phyloP scores from a whole-genome alignment of 2,888 invertebrate species.

The Drosophila antonietae region DNA sequence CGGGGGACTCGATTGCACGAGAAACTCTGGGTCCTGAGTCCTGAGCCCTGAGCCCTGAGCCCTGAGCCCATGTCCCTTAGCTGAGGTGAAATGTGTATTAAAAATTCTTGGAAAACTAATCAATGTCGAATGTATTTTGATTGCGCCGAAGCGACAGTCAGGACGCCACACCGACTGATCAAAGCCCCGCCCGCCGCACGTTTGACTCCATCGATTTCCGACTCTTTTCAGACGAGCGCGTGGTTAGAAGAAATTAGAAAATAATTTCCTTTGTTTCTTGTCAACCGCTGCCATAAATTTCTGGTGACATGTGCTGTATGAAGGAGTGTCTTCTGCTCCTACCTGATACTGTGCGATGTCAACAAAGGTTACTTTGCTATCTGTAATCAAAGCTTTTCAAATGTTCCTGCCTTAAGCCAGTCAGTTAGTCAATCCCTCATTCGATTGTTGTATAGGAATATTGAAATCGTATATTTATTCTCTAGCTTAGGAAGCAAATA shows the following conservation, averaged over 20 bases:
- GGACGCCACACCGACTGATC: conserved; percentile 46
- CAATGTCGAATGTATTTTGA: conserved; percentile 75
- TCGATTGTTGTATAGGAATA: background rate
- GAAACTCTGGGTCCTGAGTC: background rate
- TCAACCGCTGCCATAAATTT: conserved; percentile 68
- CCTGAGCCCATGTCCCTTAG: background rate
- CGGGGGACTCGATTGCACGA: background rate
- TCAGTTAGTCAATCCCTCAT: background rate
- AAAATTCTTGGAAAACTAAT: conserved; percentile 78
- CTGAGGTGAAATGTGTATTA: conserved; percentile 57
- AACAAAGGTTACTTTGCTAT: conserved; percentile 14
- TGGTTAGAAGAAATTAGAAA: conserved; percentile 72
- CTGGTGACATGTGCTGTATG: conserved; percentile 20
- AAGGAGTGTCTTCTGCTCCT: conserved; percentile 29
- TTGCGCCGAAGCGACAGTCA: conserved; percentile 52
- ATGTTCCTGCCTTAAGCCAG: background rate
- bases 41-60: background rate
- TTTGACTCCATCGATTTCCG: conserved; percentile 24
- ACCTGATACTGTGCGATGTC: conserved; percentile 7
- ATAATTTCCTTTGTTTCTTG: conserved; percentile 59
- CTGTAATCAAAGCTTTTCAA: conserved; percentile 8
- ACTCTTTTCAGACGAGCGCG: conserved; percentile 40
- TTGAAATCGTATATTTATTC: background rate
- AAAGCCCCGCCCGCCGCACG: conserved; percentile 12
- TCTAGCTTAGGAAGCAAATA: background rate